These are phyloP conservation scores for Macrotis lagotis DNA, from an alignment of 2,113 vertebrate genomes.

Conservation along the genomic window DNA sequence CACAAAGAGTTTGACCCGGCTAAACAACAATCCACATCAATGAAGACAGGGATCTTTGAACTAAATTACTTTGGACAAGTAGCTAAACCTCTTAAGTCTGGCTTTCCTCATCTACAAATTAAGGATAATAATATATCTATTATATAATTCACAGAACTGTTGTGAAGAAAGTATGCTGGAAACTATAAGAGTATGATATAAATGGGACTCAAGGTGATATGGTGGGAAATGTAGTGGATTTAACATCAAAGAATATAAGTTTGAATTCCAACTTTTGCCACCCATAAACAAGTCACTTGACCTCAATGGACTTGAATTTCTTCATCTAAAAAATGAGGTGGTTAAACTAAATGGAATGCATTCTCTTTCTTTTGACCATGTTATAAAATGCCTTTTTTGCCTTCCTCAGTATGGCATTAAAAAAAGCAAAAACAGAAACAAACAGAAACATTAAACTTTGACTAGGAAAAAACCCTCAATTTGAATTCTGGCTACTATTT, in stretches of 20 bases:
- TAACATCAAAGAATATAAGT: not conserved
- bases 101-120: not conserved
- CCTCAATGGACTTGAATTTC: not conserved
- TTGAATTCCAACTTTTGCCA: not conserved
- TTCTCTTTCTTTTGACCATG: not conserved
- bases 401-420: not conserved
- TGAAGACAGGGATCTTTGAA: not conserved
- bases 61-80: not conserved
- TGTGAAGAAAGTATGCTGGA: not conserved
- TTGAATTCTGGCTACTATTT: not conserved
- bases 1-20: not conserved
- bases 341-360: not conserved
- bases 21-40: not conserved
- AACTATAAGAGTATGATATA: not conserved
- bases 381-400: not conserved
- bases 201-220: not conserved
- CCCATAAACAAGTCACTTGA: not conserved
- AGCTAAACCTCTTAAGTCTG: not conserved
- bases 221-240: not conserved
- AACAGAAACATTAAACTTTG: not conserved
- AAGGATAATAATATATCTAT: not conserved
- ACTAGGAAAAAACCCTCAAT: not conserved
- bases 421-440: not conserved
- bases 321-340: not conserved
- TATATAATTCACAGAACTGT: not conserved